A percentile compares a stretch with the other conserved stretches of the same genome.
phyloP scores from a whole-genome alignment of 1,140 invertebrate species.

The Trachelipus rathkii region DNA sequence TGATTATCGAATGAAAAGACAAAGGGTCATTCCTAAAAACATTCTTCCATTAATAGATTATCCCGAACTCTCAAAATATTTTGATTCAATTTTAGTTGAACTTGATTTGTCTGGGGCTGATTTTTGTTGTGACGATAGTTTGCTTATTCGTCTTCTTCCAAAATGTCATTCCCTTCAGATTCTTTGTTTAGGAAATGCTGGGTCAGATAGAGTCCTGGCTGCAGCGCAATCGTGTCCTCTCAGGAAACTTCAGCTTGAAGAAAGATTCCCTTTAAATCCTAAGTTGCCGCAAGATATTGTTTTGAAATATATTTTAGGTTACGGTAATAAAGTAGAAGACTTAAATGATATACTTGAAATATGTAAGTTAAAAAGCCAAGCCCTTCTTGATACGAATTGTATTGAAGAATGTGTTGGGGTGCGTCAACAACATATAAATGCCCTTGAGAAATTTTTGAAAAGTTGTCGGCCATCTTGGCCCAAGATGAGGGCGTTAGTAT shows the following conservation, averaged over 20 bases:
- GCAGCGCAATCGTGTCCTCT: neutral
- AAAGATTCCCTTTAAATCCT: neutral
- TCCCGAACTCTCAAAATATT: neutral
- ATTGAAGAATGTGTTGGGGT: neutral
- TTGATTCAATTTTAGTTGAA: neutral
- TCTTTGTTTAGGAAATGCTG: neutral
- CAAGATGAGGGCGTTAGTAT: neutral
- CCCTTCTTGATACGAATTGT: neutral
- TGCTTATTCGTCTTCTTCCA: neutral
- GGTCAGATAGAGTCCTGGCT: neutral
- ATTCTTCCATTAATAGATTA: neutral
- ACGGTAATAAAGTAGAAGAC: neutral
- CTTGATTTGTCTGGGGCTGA: neutral
- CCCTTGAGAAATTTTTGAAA: neutral
- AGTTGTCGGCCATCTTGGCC: neutral
- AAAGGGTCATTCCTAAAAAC: neutral
- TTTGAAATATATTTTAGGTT: neutral
- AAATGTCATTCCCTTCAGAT: neutral
- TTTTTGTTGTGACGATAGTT: neutral
- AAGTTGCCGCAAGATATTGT: neutral
- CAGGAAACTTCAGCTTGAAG: neutral
- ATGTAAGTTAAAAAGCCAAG: neutral
- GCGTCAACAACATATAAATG: neutral
- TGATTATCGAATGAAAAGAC: neutral
- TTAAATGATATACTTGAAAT: neutral